Conservation (phyloP, 2,113 vertebrate genomes). For the Lasiurus borealis region DNA sequence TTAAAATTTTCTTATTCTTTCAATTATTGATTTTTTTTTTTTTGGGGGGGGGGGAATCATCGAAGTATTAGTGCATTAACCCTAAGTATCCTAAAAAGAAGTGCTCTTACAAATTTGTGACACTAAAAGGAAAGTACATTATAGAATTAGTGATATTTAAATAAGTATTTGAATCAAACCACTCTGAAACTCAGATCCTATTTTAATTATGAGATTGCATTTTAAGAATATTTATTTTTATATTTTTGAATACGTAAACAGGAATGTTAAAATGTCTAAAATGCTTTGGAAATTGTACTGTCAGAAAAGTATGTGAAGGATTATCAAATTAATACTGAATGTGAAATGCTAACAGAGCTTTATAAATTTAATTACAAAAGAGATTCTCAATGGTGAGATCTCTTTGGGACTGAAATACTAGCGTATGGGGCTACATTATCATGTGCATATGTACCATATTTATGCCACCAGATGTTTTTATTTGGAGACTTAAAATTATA, state of each 20-base stretch:
- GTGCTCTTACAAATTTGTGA: neutral
- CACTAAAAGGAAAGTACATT: conserved; percentile 37
- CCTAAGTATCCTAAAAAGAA: conserved; percentile 16
- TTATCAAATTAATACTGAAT: neutral
- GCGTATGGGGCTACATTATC: neutral
- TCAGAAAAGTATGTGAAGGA: neutral
- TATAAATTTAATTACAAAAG: conserved; percentile 39
- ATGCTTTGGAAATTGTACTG: neutral
- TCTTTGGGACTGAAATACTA: neutral
- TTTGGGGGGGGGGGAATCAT: neutral
- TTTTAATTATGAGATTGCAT: conserved; percentile 18
- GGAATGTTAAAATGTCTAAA: conserved; percentile 19
- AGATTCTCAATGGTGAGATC: neutral
- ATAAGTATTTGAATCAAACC: conserved; percentile 27
- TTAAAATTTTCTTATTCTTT: conserved; percentile 39
- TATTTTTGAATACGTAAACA: neutral
- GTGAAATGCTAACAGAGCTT: conserved; percentile 15
- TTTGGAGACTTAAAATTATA: conserved; percentile 44
- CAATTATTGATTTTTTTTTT: neutral
- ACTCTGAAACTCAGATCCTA: neutral
- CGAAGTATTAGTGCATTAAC: conserved; percentile 9
- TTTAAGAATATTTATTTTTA: conserved; percentile 31
- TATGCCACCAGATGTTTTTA: conserved; percentile 46
- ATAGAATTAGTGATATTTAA: conserved; percentile 47
- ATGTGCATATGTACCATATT: neutral